Conservation (phyloP, 1,140 invertebrate genomes). For the Leptoteleia sp. region DNA sequence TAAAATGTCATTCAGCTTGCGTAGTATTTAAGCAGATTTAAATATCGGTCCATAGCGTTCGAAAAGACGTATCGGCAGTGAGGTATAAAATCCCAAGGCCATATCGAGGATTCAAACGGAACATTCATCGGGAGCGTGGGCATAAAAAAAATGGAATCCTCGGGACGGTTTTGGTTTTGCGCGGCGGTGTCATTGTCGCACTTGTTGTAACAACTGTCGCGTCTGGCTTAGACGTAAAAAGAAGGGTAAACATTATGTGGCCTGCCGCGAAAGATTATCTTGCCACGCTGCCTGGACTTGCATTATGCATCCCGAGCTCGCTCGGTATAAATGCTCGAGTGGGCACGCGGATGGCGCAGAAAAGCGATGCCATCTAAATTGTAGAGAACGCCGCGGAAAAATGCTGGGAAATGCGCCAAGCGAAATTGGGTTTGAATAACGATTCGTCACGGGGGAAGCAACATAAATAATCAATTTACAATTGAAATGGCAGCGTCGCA, state of each 20-base stretch:
- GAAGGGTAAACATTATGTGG: slow-evolving; percentile 65
- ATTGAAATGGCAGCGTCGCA: slow-evolving; percentile 26
- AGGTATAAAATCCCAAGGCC: too few species aligned
- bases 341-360: slow-evolving; percentile 57
- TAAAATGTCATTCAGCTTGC: too few species aligned
- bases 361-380: slow-evolving; percentile 71
- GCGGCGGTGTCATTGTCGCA: slow-evolving; percentile 37
- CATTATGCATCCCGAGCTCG: slow-evolving; percentile 52
- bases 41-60: too few species aligned
- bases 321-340: slow-evolving; percentile 46
- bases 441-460: slow-evolving; percentile 11
- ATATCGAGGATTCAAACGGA: too few species aligned
- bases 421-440: slow-evolving; percentile 48
- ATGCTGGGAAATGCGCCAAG: slow-evolving; percentile 40
- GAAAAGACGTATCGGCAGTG: too few species aligned
- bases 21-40: too few species aligned
- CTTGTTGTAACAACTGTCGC: slow-evolving; percentile 70
- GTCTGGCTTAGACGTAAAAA: slow-evolving; percentile 58
- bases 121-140: too few species aligned
- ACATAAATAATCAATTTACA: slow-evolving; percentile 48
- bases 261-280: slow-evolving; percentile 60
- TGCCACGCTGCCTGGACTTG: slow-evolving; percentile 36
- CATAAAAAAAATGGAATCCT: slow-evolving; percentile 16
- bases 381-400: slow-evolving; percentile 54
- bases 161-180: slow-evolving; percentile 23